Evolutionary conservation across 2,888 invertebrate species (phyloP).

Genomic region (Trichogramma dendrolimi): DNA sequence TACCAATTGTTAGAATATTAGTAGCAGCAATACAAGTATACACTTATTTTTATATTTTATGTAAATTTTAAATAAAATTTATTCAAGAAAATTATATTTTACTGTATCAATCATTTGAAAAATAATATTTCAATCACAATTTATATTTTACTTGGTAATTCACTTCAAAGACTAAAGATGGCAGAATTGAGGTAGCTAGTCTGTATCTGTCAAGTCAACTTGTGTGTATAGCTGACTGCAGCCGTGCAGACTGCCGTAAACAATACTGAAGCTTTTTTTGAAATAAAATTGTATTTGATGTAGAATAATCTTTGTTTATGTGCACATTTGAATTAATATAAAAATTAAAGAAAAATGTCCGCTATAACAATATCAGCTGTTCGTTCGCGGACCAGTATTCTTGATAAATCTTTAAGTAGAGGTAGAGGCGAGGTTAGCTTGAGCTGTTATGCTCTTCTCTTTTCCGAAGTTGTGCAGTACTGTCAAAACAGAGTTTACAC

Average conservation of each 20-base stretch:
- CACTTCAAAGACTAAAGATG: not conserved
- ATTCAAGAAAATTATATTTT: not conserved
- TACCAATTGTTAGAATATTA: constrained; percentile 49
- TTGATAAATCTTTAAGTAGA: constrained; percentile 87
- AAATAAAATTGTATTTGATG: not conserved
- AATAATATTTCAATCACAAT: not conserved
- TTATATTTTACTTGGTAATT: constrained; percentile 2
- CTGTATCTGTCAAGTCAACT: too few relatives aligned
- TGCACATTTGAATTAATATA: not conserved
- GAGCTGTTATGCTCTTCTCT: constrained; percentile 89
- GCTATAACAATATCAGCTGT: constrained; percentile 47
- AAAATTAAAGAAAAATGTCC: constrained; percentile 32
- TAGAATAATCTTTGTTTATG: not conserved
- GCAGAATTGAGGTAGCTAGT: not conserved
- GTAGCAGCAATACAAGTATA: not conserved
- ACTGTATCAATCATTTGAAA: not conserved
- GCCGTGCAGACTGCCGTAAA: not conserved
- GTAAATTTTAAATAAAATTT: not conserved
- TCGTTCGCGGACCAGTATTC: constrained; percentile 71
- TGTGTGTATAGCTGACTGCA: too few relatives aligned
- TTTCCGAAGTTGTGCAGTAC: constrained; percentile 97
- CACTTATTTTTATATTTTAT: not conserved
- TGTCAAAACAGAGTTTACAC: constrained; percentile 94
- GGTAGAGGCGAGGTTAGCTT: constrained; percentile 90
- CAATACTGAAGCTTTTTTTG: not conserved